These are phyloP conservation scores for Antrozous pallidus DNA, from an alignment of 2,797 vertebrate genomes.

Conservation along the genomic window DNA sequence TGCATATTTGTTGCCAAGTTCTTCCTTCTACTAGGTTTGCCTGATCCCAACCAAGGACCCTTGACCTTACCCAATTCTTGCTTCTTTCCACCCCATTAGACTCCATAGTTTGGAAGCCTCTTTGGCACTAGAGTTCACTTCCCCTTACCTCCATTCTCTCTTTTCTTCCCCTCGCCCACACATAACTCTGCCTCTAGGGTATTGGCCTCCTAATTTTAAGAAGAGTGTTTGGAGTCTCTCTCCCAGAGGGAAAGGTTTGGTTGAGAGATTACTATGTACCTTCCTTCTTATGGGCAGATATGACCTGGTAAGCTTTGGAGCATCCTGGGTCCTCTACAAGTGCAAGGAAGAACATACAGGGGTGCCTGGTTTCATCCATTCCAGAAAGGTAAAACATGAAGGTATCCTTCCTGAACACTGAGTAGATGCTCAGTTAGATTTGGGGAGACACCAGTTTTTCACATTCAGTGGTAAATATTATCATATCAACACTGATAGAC, in stretches of 20 bases:
- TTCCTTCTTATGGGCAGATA: not conserved
- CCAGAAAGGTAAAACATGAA: not conserved
- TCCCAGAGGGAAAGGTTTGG: not conserved
- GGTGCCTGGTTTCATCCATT: not conserved
- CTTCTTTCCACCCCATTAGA: not conserved
- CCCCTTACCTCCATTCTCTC: not conserved
- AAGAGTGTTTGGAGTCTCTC: not conserved
- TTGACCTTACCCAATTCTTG: not conserved
- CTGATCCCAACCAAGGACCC: no score
- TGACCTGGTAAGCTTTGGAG: not conserved
- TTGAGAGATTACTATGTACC: not conserved
- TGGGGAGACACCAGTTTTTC: not conserved
- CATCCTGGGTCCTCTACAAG: not conserved
- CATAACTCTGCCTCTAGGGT: not conserved
- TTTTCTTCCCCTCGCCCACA: not conserved
- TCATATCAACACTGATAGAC: not conserved
- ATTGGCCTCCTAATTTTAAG: not conserved
- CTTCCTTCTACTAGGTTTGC: not conserved
- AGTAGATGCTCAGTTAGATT: not conserved
- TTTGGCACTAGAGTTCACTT: not conserved
- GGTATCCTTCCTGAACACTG: not conserved
- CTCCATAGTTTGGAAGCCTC: not conserved
- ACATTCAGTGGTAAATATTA: not conserved
- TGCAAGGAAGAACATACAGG: not conserved
- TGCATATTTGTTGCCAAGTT: not conserved